phyloP scores from a whole-genome alignment of 2,797 vertebrate genomes.

The Arrhamphus sclerolepis region DNA sequence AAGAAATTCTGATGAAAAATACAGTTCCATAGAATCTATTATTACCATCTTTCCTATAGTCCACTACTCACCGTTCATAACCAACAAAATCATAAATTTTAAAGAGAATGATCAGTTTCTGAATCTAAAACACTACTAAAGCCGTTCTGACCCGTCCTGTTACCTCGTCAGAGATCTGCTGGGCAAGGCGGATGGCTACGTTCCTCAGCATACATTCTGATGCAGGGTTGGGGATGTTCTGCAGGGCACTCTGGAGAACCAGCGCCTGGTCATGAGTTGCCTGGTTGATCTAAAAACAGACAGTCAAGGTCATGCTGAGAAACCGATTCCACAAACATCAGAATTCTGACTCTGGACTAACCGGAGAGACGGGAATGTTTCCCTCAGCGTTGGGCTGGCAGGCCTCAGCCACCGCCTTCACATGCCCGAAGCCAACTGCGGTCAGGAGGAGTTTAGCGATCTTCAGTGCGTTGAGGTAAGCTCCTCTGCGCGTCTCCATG shows the following conservation, averaged over 20 bases:
- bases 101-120: neutral
- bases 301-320: constrained; percentile 12
- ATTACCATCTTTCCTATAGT: constrained; percentile 15
- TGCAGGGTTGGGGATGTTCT: constrained; percentile 98
- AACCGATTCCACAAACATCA: constrained; percentile 20
- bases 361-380: constrained; percentile 91
- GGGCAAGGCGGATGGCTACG: constrained; percentile 97
- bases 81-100: neutral
- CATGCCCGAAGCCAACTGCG: constrained; percentile 96
- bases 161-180: constrained; percentile 99
- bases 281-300: constrained; percentile 89
- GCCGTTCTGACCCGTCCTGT: neutral
- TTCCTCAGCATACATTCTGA: constrained; percentile 99
- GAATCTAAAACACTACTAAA: too few relatives aligned
- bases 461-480: constrained; percentile 97
- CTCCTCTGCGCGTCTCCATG: constrained; percentile 97
- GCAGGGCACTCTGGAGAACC: constrained; percentile 97
- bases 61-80: neutral
- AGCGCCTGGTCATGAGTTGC: constrained; percentile 98
- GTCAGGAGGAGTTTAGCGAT: constrained; percentile 97
- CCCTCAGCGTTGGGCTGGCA: constrained; percentile 95
- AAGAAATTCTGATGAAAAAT: constrained; percentile 80
- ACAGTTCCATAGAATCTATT: constrained; percentile 44
- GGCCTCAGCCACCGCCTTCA: constrained; percentile 97
- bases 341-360: constrained; percentile 63